Base-by-base conservation (phyloP, 92 coral and sea anemone species). In the Palythoa caribaeorum region DNA sequence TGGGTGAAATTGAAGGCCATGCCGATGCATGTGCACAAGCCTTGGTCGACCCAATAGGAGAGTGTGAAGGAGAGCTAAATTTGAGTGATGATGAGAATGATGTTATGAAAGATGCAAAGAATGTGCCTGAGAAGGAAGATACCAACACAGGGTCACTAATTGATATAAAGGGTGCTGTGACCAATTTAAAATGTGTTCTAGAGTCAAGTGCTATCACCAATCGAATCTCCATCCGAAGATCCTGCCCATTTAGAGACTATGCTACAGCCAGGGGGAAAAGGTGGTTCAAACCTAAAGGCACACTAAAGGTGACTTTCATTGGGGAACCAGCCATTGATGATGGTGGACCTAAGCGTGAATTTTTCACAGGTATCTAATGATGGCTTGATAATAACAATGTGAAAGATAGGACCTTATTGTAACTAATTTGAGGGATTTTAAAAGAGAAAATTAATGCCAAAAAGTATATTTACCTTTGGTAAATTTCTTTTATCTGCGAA, bases 21-120 rank as follows among this genome's bases (percentile, higher is more conserved):
- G 73, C 73, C 28, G 85, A 80, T 80, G 85, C 71, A 80, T 80
- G 85, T 53, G 72, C 85, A 80, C 68, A 65, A 59, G 85, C 85
- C 68, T 80, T 20, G 85, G 83, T 78, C 37, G 83, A 78, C 66
- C 65, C 60, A 40, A 78, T 79, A 54, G 85, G 85, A 80, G 71
- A 38, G 68, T 57, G 71, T 80, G 40, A 80, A 38, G 54, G 50
- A 38, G 21, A 65, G 71, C 47, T 39, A 38, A 70, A 48, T 14
- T 59, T 40, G 47, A 70, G 36, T 38, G 71, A 79, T 59, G 50
- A 79, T 79, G 85, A 79, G 39, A 57, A 54, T 60, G 84, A 79
- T 57, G 44, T 40, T 57, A 48, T 59, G 85, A 36, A 16, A 40
- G 72, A 79, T 78, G 39, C 39, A 65, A 48, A 28, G 54, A 65